Conservation (phyloP, 2,113 vertebrate genomes). For the Etheostoma spectabile region DNA sequence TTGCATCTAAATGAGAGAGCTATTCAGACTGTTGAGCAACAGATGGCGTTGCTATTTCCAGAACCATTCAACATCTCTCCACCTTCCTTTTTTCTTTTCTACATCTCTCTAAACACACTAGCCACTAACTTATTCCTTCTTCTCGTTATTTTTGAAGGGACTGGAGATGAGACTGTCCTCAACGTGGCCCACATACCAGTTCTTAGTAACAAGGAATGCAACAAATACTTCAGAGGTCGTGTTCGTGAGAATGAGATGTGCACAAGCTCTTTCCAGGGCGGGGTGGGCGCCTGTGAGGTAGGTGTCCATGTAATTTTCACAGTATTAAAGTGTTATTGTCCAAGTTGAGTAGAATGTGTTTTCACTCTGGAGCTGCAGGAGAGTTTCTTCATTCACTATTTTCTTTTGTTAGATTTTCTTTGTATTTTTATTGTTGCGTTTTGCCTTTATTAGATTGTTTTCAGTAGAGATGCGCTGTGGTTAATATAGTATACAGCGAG, state of each 20-base stretch:
- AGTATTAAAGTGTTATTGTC: not conserved
- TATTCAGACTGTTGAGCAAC: conserved; percentile 43
- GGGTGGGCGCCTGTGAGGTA: conserved; percentile 94
- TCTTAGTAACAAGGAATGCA: conserved; percentile 89
- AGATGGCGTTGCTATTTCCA: conserved; percentile 62
- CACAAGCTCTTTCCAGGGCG: conserved; percentile 83
- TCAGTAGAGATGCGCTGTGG: not conserved
- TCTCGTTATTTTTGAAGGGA: conserved; percentile 81
- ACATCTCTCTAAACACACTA: conserved; percentile 24
- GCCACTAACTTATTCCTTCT: conserved; percentile 17
- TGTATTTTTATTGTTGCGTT: not conserved
- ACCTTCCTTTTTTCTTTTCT: conserved; percentile 34
- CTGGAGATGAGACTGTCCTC: conserved; percentile 84
- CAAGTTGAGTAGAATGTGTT: not conserved
- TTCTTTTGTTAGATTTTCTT: not conserved
- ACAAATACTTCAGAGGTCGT: conserved; percentile 86
- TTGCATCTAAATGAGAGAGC: conserved; percentile 42
- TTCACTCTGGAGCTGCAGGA: not conserved
- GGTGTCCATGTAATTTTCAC: conserved; percentile 13
- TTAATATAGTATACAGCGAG: not conserved
- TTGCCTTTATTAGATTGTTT: not conserved
- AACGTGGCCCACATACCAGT: conserved; percentile 89
- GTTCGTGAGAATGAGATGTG: conserved; percentile 93
- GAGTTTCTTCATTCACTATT: not conserved
- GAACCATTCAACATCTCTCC: conserved; percentile 55